These are phyloP conservation scores for Volucella inanis DNA, from an alignment of 2,888 invertebrate genomes.

Conservation along the genomic window DNA sequence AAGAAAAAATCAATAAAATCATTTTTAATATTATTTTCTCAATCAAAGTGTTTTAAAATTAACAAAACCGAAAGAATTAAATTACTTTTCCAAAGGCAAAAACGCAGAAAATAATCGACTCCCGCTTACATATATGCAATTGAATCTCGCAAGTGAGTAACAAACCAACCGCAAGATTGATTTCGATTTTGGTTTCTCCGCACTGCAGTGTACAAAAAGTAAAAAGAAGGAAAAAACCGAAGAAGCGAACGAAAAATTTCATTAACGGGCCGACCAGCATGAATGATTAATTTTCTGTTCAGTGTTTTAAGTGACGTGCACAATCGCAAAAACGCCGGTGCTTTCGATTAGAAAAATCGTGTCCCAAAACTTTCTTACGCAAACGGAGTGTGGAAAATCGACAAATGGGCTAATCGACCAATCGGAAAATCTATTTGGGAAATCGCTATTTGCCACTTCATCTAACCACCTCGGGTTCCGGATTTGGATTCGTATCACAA, in stretches of 20 bases:
- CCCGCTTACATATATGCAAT: constrained; percentile 49
- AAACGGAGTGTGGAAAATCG: not conserved
- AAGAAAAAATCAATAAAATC: constrained; percentile 70
- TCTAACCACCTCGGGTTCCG: constrained; percentile 11
- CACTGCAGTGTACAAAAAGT: constrained; percentile 62
- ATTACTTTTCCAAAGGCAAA: not conserved
- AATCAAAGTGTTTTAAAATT: constrained; percentile 38
- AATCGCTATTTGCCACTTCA: constrained; percentile 24
- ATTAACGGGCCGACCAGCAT: constrained; percentile 61
- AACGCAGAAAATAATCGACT: not conserved
- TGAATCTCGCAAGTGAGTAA: constrained; percentile 68
- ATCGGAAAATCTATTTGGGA: constrained; percentile 4
- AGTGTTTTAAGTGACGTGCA: constrained; percentile 69
- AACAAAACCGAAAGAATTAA: constrained; percentile 9
- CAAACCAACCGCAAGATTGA: constrained; percentile 33
- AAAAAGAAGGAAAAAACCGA: too few relatives aligned
- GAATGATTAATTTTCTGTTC: constrained; percentile 62
- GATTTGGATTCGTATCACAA: constrained; percentile 35
- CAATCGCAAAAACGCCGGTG: constrained; percentile 70
- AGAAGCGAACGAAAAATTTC: too few relatives aligned
- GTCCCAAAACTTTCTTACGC: constrained; percentile 16
- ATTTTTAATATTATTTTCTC: constrained; percentile 43
- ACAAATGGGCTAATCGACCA: constrained; percentile 1
- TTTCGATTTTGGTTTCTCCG: constrained; percentile 40
- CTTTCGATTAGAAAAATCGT: constrained; percentile 23